A percentile compares a stretch with the other conserved stretches of the same genome.
Conservation (phyloP, 2,888 invertebrate genomes). For the Noctuana brunneofusca region DNA sequence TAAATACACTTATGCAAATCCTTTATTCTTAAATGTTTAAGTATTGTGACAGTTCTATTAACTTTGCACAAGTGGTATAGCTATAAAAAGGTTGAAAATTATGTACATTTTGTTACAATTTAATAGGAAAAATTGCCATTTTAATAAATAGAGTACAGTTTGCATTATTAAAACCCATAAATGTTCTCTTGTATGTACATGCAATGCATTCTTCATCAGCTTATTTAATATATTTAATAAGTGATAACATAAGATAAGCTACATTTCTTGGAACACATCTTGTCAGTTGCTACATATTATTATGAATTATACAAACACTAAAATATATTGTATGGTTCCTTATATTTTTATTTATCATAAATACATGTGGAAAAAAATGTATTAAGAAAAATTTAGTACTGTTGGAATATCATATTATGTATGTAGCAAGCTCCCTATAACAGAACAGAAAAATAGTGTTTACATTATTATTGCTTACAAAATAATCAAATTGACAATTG, state of each 20-base stretch:
- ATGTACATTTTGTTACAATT: not conserved
- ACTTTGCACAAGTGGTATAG: slow-evolving; percentile 3
- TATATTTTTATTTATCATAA: not conserved
- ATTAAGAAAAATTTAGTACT: not conserved
- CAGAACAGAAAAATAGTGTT: not conserved
- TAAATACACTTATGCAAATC: not conserved
- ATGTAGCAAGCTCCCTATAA: not conserved
- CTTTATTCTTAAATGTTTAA: not conserved
- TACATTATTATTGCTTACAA: not conserved
- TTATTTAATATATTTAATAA: not conserved
- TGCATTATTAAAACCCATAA: not conserved
- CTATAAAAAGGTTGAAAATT: too few relatives aligned
- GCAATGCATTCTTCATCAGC: not conserved
- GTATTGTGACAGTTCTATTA: not conserved
- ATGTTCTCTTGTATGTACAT: not conserved
- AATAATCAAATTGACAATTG: not conserved
- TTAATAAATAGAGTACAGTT: not conserved
- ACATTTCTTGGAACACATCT: not conserved
- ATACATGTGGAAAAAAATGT: not conserved
- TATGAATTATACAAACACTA: not conserved
- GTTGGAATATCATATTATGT: not conserved
- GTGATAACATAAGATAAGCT: not conserved
- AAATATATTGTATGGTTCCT: not conserved
- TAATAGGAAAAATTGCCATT: not conserved
- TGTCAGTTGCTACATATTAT: not conserved